These are phyloP conservation scores for Drosophila sp. DNA, from an alignment of 1,140 invertebrate genomes.

Conservation along the genomic window DNA sequence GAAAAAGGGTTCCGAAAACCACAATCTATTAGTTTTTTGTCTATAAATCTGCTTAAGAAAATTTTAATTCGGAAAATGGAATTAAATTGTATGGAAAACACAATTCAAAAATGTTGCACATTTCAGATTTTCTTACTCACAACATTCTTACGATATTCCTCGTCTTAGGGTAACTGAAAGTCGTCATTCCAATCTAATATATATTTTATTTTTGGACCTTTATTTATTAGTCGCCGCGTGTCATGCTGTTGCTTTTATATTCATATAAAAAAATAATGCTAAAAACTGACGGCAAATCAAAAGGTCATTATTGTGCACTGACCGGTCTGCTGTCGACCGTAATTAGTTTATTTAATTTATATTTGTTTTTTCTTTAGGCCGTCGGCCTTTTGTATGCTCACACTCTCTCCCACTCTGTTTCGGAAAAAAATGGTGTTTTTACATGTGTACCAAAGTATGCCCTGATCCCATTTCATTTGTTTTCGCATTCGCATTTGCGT, in stretches of 20 bases:
- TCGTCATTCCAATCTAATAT: not conserved
- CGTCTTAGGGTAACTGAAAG: not conserved
- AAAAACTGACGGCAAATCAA: constrained; percentile 64
- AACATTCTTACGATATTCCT: too few relatives aligned
- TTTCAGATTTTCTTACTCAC: too few relatives aligned
- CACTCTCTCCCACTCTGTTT: constrained; percentile 13
- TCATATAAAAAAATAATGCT: constrained; percentile 36
- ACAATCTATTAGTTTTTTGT: too few relatives aligned
- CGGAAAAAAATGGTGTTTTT: constrained; percentile 37
- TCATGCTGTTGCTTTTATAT: not conserved
- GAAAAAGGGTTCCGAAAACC: too few relatives aligned
- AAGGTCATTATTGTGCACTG: constrained; percentile 65
- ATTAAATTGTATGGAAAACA: too few relatives aligned
- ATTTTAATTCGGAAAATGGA: too few relatives aligned
- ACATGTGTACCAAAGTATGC: constrained; percentile 46
- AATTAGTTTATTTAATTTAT: constrained; percentile 78
- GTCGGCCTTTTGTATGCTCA: constrained; percentile 1
- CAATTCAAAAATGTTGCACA: too few relatives aligned
- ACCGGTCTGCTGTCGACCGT: constrained; percentile 31
- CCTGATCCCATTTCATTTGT: constrained; percentile 19
- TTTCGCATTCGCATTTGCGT: constrained; percentile 56
- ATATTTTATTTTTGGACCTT: not conserved
- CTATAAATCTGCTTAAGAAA: too few relatives aligned
- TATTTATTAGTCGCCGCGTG: not conserved
- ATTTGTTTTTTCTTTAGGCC: constrained; percentile 25